These are phyloP conservation scores for Osmerus mordax DNA, from an alignment of 2,113 vertebrate species.

Conservation along the genomic window DNA sequence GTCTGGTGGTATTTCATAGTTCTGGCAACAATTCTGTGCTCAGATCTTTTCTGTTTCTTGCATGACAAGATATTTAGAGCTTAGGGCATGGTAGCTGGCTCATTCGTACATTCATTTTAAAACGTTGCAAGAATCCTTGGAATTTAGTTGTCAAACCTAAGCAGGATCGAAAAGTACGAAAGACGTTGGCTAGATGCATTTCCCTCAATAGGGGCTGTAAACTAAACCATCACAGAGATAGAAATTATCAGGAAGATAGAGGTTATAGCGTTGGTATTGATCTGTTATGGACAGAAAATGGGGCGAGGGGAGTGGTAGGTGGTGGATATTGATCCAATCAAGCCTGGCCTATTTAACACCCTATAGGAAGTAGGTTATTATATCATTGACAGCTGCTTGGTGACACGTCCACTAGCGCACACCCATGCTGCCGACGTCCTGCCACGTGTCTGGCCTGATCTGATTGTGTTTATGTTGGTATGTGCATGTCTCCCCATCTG, in stretches of 20 bases:
- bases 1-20: not conserved
- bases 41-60: too few relatives aligned
- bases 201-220: too few relatives aligned
- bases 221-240: too few relatives aligned
- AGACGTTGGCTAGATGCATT: too few relatives aligned
- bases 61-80: too few relatives aligned
- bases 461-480: not conserved
- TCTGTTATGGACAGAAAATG: not conserved
- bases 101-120: too few relatives aligned
- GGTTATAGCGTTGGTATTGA: not conserved
- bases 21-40: not conserved
- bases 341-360: slow-evolving; percentile 2
- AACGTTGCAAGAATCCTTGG: too few relatives aligned
- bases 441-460: not conserved
- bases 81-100: too few relatives aligned
- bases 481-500: not conserved
- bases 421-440: not conserved
- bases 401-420: not conserved
- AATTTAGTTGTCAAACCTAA: too few relatives aligned
- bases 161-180: too few relatives aligned
- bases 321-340: slow-evolving; percentile 2
- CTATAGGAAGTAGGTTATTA: slow-evolving; percentile 19
- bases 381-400: not conserved
- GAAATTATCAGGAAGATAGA: too few relatives aligned
- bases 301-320: not conserved